Conservation (phyloP, 35 echinoderm and acorn worm species). For the Chiridota heheva region DNA sequence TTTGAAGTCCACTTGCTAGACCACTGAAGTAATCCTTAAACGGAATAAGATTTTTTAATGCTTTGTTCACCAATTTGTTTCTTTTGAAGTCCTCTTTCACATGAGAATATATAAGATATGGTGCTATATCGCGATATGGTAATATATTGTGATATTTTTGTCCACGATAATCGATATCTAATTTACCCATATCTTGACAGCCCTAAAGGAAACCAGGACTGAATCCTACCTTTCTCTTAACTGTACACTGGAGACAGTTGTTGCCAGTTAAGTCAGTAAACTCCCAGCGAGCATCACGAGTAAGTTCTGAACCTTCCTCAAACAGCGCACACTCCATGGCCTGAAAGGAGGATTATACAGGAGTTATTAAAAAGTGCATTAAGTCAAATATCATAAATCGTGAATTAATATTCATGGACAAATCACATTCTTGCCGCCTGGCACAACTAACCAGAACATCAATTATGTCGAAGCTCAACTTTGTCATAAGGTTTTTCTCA, state of each 20-base stretch:
- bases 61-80: no score
- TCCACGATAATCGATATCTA: no score
- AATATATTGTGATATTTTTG: no score
- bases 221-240: conserved; percentile 63
- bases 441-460: not conserved
- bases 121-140: no score
- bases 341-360: conserved; percentile 8
- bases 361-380: not conserved
- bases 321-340: conserved; percentile 81
- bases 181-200: not conserved
- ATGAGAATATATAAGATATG: no score
- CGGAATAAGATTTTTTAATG: no score
- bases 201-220: not conserved
- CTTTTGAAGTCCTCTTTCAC: no score
- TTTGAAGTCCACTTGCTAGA: no score
- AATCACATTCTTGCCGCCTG: not conserved
- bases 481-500: no score
- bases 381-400: not conserved
- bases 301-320: conserved; percentile 63
- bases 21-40: no score
- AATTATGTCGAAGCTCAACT: no score
- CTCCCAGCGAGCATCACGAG: conserved; percentile 87
- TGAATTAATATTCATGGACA: not conserved
- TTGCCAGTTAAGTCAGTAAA: conserved; percentile 71
- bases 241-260: conserved; percentile 63